A percentile compares a stretch with the other conserved stretches of the same genome.
These are phyloP conservation scores for Marronus borbonicus DNA, from an alignment of 2,888 invertebrate species.

Conservation along the genomic window DNA sequence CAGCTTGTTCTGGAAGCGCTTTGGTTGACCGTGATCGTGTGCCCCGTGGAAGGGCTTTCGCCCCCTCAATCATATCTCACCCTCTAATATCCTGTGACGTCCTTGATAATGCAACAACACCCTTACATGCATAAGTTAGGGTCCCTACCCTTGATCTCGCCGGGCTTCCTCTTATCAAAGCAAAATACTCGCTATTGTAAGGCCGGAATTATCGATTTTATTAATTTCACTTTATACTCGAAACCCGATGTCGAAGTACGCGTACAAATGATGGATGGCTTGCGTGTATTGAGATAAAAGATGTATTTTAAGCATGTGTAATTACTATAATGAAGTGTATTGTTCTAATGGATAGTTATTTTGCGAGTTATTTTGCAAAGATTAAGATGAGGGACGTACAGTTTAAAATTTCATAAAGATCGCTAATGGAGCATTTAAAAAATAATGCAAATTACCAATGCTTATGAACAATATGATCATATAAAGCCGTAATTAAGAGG, in stretches of 20 bases:
- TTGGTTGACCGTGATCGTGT: slow-evolving; percentile 67
- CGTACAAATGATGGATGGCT: slow-evolving; percentile 4
- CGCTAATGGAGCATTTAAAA: too few species aligned
- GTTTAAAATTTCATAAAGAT: too few species aligned
- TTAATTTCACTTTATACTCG: slow-evolving; percentile 47
- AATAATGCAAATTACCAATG: too few species aligned
- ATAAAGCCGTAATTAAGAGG: too few species aligned
- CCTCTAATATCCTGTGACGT: slow-evolving; percentile 71
- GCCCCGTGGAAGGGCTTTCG: slow-evolving; percentile 56
- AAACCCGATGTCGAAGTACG: slow-evolving; percentile 19
- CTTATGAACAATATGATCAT: too few species aligned
- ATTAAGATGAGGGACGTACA: too few species aligned
- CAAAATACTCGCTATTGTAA: slow-evolving; percentile 50
- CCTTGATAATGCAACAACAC: slow-evolving; percentile 70
- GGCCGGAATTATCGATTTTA: slow-evolving; percentile 50
- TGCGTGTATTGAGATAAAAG: neutral
- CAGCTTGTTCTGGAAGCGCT: slow-evolving; percentile 53
- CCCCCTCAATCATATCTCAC: slow-evolving; percentile 69
- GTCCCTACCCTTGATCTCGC: slow-evolving; percentile 51
- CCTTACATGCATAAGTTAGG: slow-evolving; percentile 61
- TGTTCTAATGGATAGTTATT: too few species aligned
- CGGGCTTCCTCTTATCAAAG: slow-evolving; percentile 52
- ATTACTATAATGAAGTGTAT: neutral
- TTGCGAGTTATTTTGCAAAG: too few species aligned
- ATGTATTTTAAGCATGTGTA: too few species aligned